Percentiles rank a stretch among this genome's conserved stretches.
Evolutionary conservation across 35 echinoderm and acorn worm species (phyloP).

Genomic region (Diadema setosum): DNA sequence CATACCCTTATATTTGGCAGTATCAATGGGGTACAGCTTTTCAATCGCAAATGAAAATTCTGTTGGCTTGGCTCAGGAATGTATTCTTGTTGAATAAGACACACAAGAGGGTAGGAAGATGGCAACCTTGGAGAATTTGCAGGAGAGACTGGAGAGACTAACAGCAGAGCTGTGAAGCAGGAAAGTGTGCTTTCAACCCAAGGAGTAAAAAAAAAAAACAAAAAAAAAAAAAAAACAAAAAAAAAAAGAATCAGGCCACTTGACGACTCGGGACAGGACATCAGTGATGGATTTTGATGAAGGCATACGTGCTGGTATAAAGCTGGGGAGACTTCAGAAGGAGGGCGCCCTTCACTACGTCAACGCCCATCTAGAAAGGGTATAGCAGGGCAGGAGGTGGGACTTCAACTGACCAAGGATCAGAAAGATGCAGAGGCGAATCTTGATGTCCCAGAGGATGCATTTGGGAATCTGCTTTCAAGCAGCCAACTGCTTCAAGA

Average conservation of each 20-base stretch:
- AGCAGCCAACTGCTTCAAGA: not conserved
- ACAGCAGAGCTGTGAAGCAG: not conserved
- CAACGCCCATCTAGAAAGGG: slow-evolving; percentile 23
- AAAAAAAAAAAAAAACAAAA: too few species aligned
- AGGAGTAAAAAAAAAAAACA: too few species aligned
- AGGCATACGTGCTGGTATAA: not conserved
- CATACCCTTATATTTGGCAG: too few species aligned
- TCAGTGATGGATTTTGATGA: not conserved
- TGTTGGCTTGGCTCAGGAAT: too few species aligned
- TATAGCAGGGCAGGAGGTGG: slow-evolving; percentile 29
- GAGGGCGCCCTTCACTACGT: slow-evolving; percentile 16
- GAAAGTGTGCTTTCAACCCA: slow-evolving; percentile 16
- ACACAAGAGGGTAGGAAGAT: slow-evolving; percentile 29
- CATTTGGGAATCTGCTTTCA: slow-evolving; percentile 31
- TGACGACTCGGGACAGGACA: not conserved
- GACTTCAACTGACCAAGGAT: not conserved
- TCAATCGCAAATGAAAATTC: too few species aligned
- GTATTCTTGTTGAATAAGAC: too few species aligned
- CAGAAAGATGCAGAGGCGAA: not conserved
- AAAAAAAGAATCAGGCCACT: not conserved
- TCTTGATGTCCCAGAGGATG: not conserved
- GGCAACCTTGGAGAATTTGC: not conserved
- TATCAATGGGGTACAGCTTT: too few species aligned
- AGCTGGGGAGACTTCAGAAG: slow-evolving; percentile 6
- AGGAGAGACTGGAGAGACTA: not conserved